These are phyloP conservation scores for Thamnaconus septentrionalis DNA, from an alignment of 2,113 vertebrate genomes.

Conservation along the genomic window DNA sequence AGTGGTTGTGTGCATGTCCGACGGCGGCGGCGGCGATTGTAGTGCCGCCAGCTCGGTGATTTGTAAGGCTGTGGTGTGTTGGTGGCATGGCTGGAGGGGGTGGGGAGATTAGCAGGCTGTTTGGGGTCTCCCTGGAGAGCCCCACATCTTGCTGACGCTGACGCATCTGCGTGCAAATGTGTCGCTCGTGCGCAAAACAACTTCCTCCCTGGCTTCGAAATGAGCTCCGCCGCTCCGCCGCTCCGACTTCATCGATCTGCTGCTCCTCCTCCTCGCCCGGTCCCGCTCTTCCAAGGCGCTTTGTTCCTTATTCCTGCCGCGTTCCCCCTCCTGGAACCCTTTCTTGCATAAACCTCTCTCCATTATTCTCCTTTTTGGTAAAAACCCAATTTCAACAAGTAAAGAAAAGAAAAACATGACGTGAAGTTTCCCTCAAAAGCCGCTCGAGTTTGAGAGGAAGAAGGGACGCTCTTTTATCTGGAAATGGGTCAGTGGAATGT, in stretches of 20 bases:
- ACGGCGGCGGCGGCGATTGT: conserved; percentile 23
- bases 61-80: conserved; percentile 45
- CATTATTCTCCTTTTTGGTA: conserved; percentile 25
- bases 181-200: conserved; percentile 40
- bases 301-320: not conserved
- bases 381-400: conserved; percentile 38
- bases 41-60: conserved; percentile 48
- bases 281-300: conserved; percentile 12
- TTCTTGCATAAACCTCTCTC: not conserved
- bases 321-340: conserved; percentile 26
- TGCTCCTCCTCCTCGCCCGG: conserved; percentile 8
- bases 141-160: conserved; percentile 56
- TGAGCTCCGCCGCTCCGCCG: conserved; percentile 36
- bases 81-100: conserved; percentile 17
- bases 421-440: conserved; percentile 16
- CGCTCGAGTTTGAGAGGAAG: not conserved
- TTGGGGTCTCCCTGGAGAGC: conserved; percentile 49
- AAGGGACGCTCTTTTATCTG: conserved; percentile 28
- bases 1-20: conserved; percentile 39
- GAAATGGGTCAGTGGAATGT: conserved; percentile 46
- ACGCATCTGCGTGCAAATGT: conserved; percentile 59
- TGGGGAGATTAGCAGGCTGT: conserved; percentile 54
- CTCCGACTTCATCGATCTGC: conserved; percentile 43
- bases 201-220: conserved; percentile 47
- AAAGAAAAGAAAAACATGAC: conserved; percentile 35